phyloP scores from a whole-genome alignment of 1,140 invertebrate genomes.

The Ptiloglossa arizonensis region DNA sequence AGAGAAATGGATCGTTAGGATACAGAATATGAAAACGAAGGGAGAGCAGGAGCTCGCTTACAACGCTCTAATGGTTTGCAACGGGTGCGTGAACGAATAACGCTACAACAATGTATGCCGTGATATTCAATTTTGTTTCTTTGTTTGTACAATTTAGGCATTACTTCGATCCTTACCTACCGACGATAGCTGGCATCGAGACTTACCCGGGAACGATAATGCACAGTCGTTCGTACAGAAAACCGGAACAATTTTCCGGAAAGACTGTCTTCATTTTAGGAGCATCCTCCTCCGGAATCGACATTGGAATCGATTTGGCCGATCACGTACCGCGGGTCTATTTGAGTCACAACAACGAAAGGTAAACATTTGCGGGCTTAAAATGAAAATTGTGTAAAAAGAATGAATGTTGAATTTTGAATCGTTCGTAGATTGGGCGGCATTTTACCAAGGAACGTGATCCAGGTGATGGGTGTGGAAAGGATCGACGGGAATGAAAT shows the following conservation, averaged over 20 bases:
- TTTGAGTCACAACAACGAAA: constrained; percentile 74
- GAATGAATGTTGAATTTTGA: no score
- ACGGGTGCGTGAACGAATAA: constrained; percentile 80
- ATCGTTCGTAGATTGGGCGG: constrained; percentile 61
- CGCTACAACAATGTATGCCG: neutral
- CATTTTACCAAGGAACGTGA: constrained; percentile 63
- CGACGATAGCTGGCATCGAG: constrained; percentile 83
- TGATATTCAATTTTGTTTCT: neutral
- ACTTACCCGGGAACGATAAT: constrained; percentile 84
- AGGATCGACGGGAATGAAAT: constrained; percentile 62
- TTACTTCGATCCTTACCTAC: constrained; percentile 85
- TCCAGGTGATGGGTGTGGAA: constrained; percentile 66
- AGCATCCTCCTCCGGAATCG: constrained; percentile 86
- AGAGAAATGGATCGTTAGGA: constrained; percentile 74
- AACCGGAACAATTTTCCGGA: constrained; percentile 81
- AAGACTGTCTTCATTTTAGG: constrained; percentile 87
- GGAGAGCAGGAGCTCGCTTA: constrained; percentile 72
- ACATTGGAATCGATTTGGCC: constrained; percentile 85
- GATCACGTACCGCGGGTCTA: constrained; percentile 79
- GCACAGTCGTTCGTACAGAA: constrained; percentile 88
- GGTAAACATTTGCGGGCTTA: constrained; percentile 50
- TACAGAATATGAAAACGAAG: constrained; percentile 77
- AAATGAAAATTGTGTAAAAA: no score
- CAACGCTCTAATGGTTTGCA: constrained; percentile 86
- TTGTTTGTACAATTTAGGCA: constrained; percentile 81